Evolutionary conservation across 2,113 vertebrate species (phyloP).

Genomic region (Hypanus sabinus): DNA sequence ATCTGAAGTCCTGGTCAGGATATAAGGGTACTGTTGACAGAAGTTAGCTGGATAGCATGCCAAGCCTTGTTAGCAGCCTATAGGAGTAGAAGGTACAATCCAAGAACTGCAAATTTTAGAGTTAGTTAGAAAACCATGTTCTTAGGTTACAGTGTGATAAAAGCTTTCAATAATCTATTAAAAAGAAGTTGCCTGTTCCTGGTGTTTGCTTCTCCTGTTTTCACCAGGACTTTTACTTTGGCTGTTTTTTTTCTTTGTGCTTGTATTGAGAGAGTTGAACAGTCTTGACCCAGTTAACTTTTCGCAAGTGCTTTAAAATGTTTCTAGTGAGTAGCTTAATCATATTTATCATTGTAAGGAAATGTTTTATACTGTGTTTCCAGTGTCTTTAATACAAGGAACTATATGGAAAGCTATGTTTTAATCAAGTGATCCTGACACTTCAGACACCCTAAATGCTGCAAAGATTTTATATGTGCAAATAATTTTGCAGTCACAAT

Average conservation of each 20-base stretch:
- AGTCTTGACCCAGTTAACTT: neutral
- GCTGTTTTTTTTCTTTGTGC: neutral
- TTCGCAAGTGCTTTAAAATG: neutral
- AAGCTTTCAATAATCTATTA: neutral
- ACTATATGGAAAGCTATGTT: neutral
- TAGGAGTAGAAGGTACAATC: neutral
- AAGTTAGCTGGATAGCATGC: constrained; percentile 22
- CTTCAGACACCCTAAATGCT: neutral
- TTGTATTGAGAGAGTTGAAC: neutral
- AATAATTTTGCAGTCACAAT: neutral
- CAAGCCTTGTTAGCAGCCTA: neutral
- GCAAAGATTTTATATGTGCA: neutral
- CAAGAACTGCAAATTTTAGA: neutral
- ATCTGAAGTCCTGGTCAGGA: neutral
- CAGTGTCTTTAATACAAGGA: neutral
- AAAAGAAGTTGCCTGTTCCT: neutral
- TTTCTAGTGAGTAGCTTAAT: neutral
- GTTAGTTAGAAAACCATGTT: neutral
- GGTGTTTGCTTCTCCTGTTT: neutral
- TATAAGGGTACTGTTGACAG: constrained; percentile 32
- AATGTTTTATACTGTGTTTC: neutral
- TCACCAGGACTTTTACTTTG: neutral
- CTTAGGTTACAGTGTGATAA: constrained; percentile 1
- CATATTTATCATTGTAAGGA: neutral
- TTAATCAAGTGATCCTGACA: neutral